Conservation (phyloP, 2,113 vertebrate genomes). For the Hymenochirus boettgeri region DNA sequence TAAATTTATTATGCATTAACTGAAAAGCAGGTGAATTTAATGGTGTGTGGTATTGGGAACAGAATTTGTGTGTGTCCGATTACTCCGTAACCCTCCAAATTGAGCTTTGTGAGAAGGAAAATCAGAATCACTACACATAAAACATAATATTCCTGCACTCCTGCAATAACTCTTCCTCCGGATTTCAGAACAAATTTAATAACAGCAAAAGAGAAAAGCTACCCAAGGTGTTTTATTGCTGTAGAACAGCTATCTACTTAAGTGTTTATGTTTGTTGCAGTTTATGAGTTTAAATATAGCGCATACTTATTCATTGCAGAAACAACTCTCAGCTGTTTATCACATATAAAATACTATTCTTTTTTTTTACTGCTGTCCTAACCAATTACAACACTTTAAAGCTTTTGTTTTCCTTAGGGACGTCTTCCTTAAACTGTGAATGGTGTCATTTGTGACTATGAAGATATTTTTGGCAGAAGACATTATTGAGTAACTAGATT, state of each 20-base stretch:
- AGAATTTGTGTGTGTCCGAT: conserved; percentile 11
- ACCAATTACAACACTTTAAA: too few relatives aligned
- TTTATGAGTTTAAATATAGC: background rate
- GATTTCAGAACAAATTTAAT: background rate
- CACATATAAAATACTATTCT: too few relatives aligned
- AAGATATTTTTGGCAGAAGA: too few relatives aligned
- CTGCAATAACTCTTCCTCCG: conserved; percentile 4
- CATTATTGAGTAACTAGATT: too few relatives aligned
- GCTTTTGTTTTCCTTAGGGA: too few relatives aligned
- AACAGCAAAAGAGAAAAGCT: background rate
- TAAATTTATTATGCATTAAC: conserved; percentile 17
- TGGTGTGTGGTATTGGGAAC: conserved; percentile 18
- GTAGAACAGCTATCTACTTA: background rate
- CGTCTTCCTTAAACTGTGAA: too few relatives aligned
- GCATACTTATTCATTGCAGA: background rate
- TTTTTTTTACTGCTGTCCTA: too few relatives aligned
- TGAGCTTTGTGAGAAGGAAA: conserved; percentile 1
- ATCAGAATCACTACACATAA: background rate
- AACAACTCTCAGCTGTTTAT: too few relatives aligned
- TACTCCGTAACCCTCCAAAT: conserved; percentile 9
- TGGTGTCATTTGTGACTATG: too few relatives aligned
- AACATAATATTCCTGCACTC: background rate
- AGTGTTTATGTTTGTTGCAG: background rate
- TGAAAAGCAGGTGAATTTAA: conserved; percentile 20
- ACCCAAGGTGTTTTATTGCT: background rate